These are phyloP conservation scores for Hemicordylus capensis DNA, from an alignment of 2,113 vertebrate genomes.

Conservation along the genomic window DNA sequence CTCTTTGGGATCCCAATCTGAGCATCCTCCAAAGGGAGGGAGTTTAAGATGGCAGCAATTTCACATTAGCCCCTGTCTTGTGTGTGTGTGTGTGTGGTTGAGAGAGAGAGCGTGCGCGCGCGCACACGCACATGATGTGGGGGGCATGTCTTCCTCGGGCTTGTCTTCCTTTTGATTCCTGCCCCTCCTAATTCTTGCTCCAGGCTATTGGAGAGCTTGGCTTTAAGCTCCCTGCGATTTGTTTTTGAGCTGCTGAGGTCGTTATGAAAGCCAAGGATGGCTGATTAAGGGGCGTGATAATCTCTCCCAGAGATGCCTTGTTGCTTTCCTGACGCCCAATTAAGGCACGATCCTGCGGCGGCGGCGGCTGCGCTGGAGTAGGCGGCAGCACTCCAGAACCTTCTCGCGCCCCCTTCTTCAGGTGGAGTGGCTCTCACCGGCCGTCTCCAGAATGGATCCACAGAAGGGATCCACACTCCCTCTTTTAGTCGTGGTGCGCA, in stretches of 20 bases:
- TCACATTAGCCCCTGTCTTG: slow-evolving; percentile 84
- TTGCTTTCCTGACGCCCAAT: slow-evolving; percentile 72
- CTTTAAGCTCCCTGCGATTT: slow-evolving; percentile 73
- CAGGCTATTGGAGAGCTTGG: slow-evolving; percentile 82
- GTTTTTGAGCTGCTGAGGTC: slow-evolving; percentile 69
- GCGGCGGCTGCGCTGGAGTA: too few relatives aligned
- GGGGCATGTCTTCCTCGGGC: slow-evolving; percentile 27
- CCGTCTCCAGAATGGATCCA: slow-evolving; percentile 8
- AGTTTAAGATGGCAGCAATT: slow-evolving; percentile 98
- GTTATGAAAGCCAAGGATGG: slow-evolving; percentile 78
- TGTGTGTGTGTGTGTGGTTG: not conserved
- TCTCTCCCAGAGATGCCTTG: slow-evolving; percentile 76
- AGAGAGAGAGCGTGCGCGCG: too few relatives aligned
- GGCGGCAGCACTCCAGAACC: not conserved
- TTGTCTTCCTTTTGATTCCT: slow-evolving; percentile 63
- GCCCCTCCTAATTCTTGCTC: slow-evolving; percentile 94
- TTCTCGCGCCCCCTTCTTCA: too few relatives aligned
- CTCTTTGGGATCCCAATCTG: slow-evolving; percentile 92
- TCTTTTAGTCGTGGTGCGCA: not conserved
- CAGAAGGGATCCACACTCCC: slow-evolving; percentile 15
- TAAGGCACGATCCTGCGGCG: slow-evolving; percentile 10
- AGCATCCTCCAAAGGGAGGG: slow-evolving; percentile 89
- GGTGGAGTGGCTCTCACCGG: not conserved
- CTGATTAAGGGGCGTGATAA: slow-evolving; percentile 80
- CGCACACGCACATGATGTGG: slow-evolving; percentile 59